Base-by-base conservation (phyloP, 2,888 invertebrate genomes). In the Molorchus minor region DNA sequence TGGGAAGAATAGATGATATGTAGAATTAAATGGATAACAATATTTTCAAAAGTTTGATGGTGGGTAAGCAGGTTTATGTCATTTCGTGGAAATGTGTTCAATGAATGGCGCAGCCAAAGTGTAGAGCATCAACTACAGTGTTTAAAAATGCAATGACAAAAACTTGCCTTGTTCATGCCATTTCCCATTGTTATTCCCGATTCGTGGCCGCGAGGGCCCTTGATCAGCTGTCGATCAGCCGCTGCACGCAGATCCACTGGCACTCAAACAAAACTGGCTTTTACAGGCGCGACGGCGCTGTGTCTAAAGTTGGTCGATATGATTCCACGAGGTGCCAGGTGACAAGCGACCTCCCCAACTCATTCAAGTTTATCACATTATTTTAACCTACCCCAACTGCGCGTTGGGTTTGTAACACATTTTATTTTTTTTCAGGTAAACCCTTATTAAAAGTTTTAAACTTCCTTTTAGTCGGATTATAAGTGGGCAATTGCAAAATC, bases 141-240 rank as follows among this genome's bases (percentile, higher is more conserved):
- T 52, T 20, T 45, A 36, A 41, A 13, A 17, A 38, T 30, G 38
- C 29, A 29, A 15, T 45, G 20, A 47, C 30, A 44, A 52, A 64
- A 53, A 75, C 81, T 85, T 82, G 92, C 93, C 91, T 92, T 93
- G 83, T 93, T 93, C 93, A 93, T 93, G 82, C 93, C 93, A 89
- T 93, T 92, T 83, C 93, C 93, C 92, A 93, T 88, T 58, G 40
- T 64, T 17, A 13, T 43, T 54, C 57, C 56, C 58, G 58, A n/a
- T n/a, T n/a, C n/a, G 60, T 15, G 58, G 58, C 56, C 61, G 54
- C 63, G 56, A 57, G 46, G 36, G 54, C 49, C 60, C 58, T 49
- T 41, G 44, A 41, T 56, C 54, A 29, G 56, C 54, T 51, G 52
- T 38, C 36, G 29, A 58, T 43, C 63, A 51, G 54, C 54, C 55